Evolutionary conservation across 2,113 vertebrate species (phyloP), one percentile per base, ranked within the genome.

Genomic region (Centropus bengalensis): DNA sequence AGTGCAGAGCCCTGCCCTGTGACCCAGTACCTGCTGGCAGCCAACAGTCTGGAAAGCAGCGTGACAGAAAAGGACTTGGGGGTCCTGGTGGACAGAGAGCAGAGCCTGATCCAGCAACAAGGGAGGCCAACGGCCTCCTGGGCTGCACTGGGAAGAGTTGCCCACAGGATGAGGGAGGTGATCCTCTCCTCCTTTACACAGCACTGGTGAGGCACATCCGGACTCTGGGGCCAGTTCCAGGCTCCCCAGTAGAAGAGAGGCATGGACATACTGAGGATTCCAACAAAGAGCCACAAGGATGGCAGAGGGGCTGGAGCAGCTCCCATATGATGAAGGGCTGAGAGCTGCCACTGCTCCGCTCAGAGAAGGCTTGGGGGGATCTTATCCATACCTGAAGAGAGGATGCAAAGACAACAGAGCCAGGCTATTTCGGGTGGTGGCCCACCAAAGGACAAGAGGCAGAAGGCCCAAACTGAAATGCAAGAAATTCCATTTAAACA

Each of bases 91-190:
- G 45, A 44, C 49, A 19, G 8, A 16, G 63, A 27, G 36, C 1
- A 56, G 12, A 47, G 18, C 36, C 18, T 2, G 12, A 83, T n/a
- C 23, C 40, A 58, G 2, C 30, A 69, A 51, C 45, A 78, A 40
- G 16, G 28, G 51, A 30, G 38, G 19, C n/a, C 44, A 89, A 60
- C 60, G 84, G 66, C 28, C 49, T 60, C 19, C 63, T 30, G 33
- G 26, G 33, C n/a, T 76, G 62, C 69, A 5, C 0, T 23, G 45
- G 58, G 30, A 58, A 60, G 14, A 14, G 14, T 0, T 23, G 15
- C 6, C 59, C 80, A n/a, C 49, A 74, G 76, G 17, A 6, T 17
- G 7, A 77, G 27, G 14, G 36, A 69, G 36, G 8, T 9, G 33
- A 80, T 26, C 44, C 10, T 66, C 4, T 22, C 3, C 22, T 28